Conservation (phyloP, 2,113 vertebrate genomes). For the Neotoma lepida region DNA sequence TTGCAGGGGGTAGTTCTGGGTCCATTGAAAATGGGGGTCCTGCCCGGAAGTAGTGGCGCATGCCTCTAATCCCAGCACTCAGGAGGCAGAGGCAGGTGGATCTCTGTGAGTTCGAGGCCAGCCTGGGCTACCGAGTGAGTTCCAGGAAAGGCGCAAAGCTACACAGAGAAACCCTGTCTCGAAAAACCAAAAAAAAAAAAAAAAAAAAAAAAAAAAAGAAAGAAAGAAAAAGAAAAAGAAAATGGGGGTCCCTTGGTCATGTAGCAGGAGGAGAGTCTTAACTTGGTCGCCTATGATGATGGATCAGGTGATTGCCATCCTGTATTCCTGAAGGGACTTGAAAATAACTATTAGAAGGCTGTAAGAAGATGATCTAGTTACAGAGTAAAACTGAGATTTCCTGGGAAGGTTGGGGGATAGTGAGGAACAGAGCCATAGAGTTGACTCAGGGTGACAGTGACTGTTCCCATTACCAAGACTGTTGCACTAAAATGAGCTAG, state of each 20-base stretch:
- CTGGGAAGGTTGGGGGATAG: background rate
- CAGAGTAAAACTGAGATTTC: background rate
- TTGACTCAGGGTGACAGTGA: background rate
- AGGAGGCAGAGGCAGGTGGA: too few species aligned
- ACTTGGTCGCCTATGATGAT: too few species aligned
- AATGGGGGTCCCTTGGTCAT: background rate
- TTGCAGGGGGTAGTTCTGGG: background rate
- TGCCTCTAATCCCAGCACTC: too few species aligned
- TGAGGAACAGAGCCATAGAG: background rate
- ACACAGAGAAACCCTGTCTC: too few species aligned
- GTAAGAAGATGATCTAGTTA: background rate
- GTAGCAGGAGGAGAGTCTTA: background rate
- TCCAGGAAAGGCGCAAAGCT: too few species aligned
- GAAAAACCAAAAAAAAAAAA: too few species aligned
- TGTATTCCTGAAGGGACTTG: background rate
- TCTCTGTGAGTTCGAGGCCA: too few species aligned
- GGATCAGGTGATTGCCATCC: background rate
- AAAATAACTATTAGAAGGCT: background rate
- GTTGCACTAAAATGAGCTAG: background rate
- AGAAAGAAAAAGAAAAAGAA: background rate
- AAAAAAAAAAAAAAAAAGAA: too few species aligned
- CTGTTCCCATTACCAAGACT: background rate
- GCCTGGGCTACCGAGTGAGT: too few species aligned
- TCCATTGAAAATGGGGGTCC: background rate
- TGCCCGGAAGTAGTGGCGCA: too few species aligned